These are phyloP conservation scores for Peromyscus eremicus DNA, from an alignment of 2,797 vertebrate species.

Conservation along the genomic window DNA sequence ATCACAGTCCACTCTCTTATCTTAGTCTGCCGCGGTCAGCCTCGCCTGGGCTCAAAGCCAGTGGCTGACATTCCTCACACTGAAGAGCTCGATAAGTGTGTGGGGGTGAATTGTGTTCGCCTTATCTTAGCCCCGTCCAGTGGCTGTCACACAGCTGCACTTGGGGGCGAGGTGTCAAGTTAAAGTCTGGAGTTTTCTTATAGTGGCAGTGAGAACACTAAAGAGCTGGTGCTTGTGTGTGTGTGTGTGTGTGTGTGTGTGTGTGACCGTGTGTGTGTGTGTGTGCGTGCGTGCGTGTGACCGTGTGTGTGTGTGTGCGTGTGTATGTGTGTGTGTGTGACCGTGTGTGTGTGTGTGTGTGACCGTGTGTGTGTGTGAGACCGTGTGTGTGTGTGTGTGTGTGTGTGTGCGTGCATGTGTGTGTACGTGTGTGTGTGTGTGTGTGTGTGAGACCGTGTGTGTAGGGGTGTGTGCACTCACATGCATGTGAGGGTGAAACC, in stretches of 20 bases:
- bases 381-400: no score
- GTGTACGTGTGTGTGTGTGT: neutral
- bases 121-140: constrained; percentile 33
- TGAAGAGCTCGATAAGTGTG: constrained; percentile 37
- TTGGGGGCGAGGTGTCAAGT: constrained; percentile 8
- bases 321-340: no score
- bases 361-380: no score
- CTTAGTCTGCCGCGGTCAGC: neutral
- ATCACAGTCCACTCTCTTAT: neutral
- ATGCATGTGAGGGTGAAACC: neutral
- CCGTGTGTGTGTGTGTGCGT: no score
- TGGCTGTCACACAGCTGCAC: constrained; percentile 7
- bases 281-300: no score
- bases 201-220: neutral
- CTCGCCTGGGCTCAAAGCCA: neutral
- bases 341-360: neutral
- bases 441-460: neutral
- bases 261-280: no score
- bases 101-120: neutral
- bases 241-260: no score
- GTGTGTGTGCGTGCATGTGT: neutral
- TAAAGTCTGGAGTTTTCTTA: constrained; percentile 10
- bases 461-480: neutral
- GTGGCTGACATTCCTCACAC: constrained; percentile 39
- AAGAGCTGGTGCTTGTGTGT: neutral